Conservation (phyloP, 2,113 vertebrate species). For the Piprites chloris region DNA sequence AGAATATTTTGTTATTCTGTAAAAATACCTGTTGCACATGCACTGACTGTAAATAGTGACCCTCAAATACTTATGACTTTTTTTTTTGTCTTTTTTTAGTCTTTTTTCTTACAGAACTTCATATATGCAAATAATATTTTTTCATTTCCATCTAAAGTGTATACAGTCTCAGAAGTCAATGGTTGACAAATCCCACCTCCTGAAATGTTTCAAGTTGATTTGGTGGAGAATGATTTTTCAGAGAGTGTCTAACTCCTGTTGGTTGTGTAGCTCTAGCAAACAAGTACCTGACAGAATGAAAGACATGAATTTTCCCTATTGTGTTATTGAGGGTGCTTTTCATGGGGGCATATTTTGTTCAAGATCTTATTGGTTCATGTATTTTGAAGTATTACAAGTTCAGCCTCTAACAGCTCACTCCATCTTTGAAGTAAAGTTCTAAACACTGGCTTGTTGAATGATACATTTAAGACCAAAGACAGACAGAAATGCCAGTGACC, state of each 20-base stretch:
- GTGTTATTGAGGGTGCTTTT: neutral
- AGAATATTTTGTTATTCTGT: neutral
- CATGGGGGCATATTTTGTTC: neutral
- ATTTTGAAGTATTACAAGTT: neutral
- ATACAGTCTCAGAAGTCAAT: neutral
- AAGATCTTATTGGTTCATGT: neutral
- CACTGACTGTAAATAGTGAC: neutral
- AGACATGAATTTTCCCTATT: neutral
- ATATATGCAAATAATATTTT: neutral
- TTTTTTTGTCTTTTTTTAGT: neutral
- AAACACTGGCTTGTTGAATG: neutral
- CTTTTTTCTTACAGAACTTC: neutral
- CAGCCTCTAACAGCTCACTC: neutral
- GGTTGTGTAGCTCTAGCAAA: neutral
- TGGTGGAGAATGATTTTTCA: neutral
- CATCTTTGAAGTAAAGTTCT: neutral
- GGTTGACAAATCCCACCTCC: slow-evolving; percentile 16
- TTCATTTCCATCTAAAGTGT: neutral
- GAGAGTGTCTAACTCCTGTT: neutral
- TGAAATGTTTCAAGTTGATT: slow-evolving; percentile 1
- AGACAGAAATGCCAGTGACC: neutral
- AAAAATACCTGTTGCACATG: neutral
- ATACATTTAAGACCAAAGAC: neutral
- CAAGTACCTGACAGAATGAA: neutral
- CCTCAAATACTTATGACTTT: neutral